These are phyloP conservation scores for Nowickia ferox DNA, from an alignment of 2,888 invertebrate genomes.

Conservation along the genomic window DNA sequence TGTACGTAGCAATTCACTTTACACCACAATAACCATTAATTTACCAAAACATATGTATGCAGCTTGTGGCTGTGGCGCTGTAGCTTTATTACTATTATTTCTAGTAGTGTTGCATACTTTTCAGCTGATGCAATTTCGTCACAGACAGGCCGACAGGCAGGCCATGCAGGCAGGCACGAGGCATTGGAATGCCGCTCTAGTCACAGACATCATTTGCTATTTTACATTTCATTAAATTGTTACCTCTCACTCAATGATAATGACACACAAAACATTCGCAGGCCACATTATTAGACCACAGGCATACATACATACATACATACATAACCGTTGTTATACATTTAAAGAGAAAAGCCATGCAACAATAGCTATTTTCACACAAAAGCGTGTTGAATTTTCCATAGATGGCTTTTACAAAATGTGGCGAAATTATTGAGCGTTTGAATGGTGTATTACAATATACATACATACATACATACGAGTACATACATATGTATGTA, in stretches of 20 bases:
- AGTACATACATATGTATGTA: not conserved
- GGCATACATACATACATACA: constrained; percentile 42
- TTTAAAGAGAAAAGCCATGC: not conserved
- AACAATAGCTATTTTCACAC: constrained; percentile 13
- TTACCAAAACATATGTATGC: constrained; percentile 68
- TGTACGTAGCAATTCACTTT: constrained; percentile 30
- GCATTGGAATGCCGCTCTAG: not conserved
- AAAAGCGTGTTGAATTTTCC: not conserved
- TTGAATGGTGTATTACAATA: constrained; percentile 4
- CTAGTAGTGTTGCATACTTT: constrained; percentile 46
- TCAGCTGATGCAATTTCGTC: constrained; percentile 27
- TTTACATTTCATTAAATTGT: constrained; percentile 70
- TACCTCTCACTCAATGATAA: constrained; percentile 67
- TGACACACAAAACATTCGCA: constrained; percentile 49
- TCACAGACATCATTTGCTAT: constrained; percentile 57
- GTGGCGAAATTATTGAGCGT: not conserved
- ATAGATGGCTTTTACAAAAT: not conserved
- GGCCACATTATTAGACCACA: constrained; percentile 65
- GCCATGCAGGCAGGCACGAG: not conserved
- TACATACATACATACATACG: not conserved
- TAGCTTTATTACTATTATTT: constrained; percentile 43
- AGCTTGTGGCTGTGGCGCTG: constrained; percentile 45
- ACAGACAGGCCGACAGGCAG: not conserved
- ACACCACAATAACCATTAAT: constrained; percentile 70
- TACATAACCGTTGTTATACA: not conserved